Evolutionary conservation across 1,140 invertebrate species (phyloP), one percentile per base, ranked within the genome.

Genomic region (Berghia stephanieae): DNA sequence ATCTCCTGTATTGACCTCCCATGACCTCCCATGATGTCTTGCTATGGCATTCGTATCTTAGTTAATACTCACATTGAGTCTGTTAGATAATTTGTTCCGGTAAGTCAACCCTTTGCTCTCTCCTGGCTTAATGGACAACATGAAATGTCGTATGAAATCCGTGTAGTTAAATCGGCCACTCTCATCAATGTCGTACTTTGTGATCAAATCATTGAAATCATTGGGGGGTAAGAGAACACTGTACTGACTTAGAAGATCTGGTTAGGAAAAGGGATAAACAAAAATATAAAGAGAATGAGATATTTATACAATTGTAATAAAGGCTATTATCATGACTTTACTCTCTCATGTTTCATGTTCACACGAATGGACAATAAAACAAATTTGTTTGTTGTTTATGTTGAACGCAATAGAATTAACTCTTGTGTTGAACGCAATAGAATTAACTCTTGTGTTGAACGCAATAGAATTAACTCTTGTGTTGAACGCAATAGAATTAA

Each of bases 171-270:
- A 87, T 18, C 79, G 79, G n/a, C 85, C 86, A 78, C 87, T 85
- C 52, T 88, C 85, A 38, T 87, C 78, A 31, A 88, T 52, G 77
- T 89, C 88, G 78, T 87, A 89, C 77, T 89, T 89, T 13, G 82
- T 86, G 57, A 83, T 75, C 66, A 89, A 44, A 73, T 83, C 79
- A 36, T 82, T 76, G 66, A 89, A 84, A 57, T 89, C 86, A 52
- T 85, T 80, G 6, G 82, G 75, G 24, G 81, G 66, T 68, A 89
- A 75, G 36, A 82, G 77, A 21, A 85, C 75, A 66, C 82, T 80
- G 78, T 83, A 83, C 13, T 77, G 78, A 16, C 72, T 63, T 27
- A 87, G 66, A 10, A 88, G 78, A 67, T 85, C 87, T 88, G 76
- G 1, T 80, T 81, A 63, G 52, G 5, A 82, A 79, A 69, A 78